Evolutionary conservation across 2,888 invertebrate genomes (phyloP).

Genomic region (Hyposoter didymator): DNA sequence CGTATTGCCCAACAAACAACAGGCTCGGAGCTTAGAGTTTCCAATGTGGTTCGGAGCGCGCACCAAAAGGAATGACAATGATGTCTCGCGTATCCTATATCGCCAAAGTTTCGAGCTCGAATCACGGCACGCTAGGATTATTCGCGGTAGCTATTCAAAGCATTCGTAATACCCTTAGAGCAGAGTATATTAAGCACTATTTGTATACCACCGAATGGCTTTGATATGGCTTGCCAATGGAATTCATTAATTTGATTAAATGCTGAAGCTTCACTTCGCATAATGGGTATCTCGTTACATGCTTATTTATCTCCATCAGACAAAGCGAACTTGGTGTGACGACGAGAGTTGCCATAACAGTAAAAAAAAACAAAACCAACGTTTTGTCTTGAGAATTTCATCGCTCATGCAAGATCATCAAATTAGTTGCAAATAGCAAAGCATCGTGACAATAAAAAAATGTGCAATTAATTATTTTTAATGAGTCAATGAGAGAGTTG

Average conservation of each 20-base stretch:
- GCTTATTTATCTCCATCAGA: background rate
- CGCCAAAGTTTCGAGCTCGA: conserved; percentile 49
- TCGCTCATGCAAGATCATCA: background rate
- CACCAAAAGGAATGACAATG: conserved; percentile 45
- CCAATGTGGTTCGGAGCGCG: conserved; percentile 8
- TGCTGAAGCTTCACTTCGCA: background rate
- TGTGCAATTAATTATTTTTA: background rate
- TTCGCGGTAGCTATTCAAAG: conserved; percentile 46
- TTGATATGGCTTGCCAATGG: conserved; percentile 46
- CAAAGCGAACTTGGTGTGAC: background rate
- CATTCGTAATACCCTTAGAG: conserved; percentile 52
- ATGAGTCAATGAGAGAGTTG: background rate
- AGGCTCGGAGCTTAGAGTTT: conserved; percentile 29
- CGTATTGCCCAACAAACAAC: conserved; percentile 45
- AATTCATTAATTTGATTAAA: conserved; percentile 49
- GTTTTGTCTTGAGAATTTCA: background rate
- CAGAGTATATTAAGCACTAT: conserved; percentile 52
- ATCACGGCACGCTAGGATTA: conserved; percentile 53
- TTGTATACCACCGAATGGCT: conserved; percentile 30
- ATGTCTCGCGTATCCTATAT: conserved; percentile 47
- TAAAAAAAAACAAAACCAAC: too few species aligned
- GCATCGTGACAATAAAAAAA: too few species aligned
- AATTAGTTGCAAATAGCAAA: background rate
- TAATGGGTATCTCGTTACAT: background rate
- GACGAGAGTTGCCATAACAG: background rate